These are phyloP conservation scores for Amblyraja radiata DNA, from an alignment of 2,797 vertebrate genomes.

Conservation along the genomic window DNA sequence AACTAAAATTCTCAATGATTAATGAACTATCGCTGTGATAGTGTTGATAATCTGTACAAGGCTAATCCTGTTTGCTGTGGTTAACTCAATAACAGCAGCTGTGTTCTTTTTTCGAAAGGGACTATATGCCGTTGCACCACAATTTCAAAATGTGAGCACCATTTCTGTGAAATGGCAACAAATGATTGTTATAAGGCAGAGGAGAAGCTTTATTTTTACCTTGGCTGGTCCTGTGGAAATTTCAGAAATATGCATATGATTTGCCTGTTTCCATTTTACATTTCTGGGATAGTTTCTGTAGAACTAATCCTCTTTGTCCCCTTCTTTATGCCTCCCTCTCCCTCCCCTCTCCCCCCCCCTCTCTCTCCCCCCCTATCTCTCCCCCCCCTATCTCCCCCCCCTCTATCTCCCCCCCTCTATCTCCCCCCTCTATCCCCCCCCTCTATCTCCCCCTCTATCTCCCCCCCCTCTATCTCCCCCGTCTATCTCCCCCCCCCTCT, in stretches of 20 bases:
- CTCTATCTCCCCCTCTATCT: no score
- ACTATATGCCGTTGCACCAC: not conserved
- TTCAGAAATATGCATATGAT: no score
- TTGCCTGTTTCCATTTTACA: no score
- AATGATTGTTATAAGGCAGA: not conserved
- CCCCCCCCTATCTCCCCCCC: no score
- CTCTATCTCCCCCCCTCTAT: no score
- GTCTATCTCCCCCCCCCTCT: no score
- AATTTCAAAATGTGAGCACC: not conserved
- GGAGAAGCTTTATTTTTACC: not conserved
- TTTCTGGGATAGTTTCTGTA: no score
- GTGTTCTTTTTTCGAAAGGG: conserved; percentile 1
- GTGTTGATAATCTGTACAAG: conserved; percentile 29
- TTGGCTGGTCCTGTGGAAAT: not conserved
- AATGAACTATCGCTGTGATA: conserved; percentile 1
- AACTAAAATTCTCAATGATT: conserved; percentile 26
- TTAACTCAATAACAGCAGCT: conserved; percentile 28
- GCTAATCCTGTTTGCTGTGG: conserved; percentile 23
- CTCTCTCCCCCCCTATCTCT: not conserved
- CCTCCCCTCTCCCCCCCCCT: not conserved
- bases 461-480: no score
- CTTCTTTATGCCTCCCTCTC: no score
- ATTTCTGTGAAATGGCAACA: not conserved
- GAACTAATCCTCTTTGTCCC: not conserved
- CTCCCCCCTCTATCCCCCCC: no score